Evolutionary conservation across 2,113 vertebrate genomes (phyloP).

Genomic region (Stictonetta naevosa): DNA sequence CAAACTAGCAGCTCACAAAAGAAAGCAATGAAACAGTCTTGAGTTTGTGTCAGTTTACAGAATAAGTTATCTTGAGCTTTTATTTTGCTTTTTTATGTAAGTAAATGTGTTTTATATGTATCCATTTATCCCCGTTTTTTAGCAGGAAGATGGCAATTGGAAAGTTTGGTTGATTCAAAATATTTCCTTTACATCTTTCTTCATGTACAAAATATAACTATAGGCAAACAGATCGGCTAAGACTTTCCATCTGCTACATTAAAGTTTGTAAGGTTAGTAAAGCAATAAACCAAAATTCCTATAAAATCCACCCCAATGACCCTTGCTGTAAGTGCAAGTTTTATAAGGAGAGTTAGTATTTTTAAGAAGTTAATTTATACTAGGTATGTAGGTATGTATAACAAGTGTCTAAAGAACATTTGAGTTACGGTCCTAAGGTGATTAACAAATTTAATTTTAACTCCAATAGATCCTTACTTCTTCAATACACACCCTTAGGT

Average conservation of each 20-base stretch:
- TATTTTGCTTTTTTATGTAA: neutral
- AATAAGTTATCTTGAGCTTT: neutral
- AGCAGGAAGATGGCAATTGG: neutral
- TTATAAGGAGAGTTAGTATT: neutral
- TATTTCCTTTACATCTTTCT: neutral
- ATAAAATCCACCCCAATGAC: constrained; percentile 17
- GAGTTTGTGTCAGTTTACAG: neutral
- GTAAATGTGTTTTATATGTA: neutral
- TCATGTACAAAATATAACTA: neutral
- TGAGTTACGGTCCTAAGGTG: neutral
- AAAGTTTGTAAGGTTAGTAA: constrained; percentile 1
- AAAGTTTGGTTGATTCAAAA: neutral
- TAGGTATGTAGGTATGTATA: neutral
- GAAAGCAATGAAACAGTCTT: neutral
- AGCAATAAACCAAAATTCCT: constrained; percentile 22
- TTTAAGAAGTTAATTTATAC: neutral
- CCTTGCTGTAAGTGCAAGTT: neutral
- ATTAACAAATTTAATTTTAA: neutral
- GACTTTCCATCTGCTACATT: constrained; percentile 35
- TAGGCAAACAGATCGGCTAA: constrained; percentile 21
- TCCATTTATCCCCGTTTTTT: neutral
- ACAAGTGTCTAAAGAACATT: neutral
- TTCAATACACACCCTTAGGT: neutral
- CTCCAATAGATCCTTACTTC: neutral
- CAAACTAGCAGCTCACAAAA: neutral